Evolutionary conservation across 2,113 vertebrate species (phyloP), one percentile per base, ranked within the genome.

Genomic region (Otocyon megalotis): DNA sequence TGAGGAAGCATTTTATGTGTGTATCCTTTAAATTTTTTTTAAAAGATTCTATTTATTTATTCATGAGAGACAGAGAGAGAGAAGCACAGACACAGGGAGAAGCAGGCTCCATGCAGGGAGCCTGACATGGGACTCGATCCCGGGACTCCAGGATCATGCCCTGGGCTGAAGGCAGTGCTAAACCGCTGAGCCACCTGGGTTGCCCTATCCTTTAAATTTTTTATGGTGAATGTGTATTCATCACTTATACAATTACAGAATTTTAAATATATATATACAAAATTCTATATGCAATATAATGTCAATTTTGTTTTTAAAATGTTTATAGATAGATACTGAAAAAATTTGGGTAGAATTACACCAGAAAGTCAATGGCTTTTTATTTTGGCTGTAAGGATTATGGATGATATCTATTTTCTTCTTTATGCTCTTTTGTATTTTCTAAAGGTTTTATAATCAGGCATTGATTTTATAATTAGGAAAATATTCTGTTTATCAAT

Each of bases 361-460:
- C 28, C 24, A 80, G 43, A 80, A 62, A 24, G 12, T 62, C 32
- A 72, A 63, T 12, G n/a, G 17, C 71, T 90, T 72, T 79, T 90
- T 30, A 90, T 76, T 95, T 53, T 80, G 82, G 32, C 67, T 89
- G 1, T 50, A 56, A 93, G 14, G 56, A 80, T 86, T 96, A 86
- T 58, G 10, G 48, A 72, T 63, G 53, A 62, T 56, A 85, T 19
- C 80, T 88, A 63, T 62, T 37, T 76, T 63, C 11, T 56, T 81
- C 28, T 54, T 63, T 54, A 60, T 80, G 32, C 9, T 91, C 43
- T 63, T 69, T 80, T 91, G 53, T 62, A 43, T 69, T 79, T 85
- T 77, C 30, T 69, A 71, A 88, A 71, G 43, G 63, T 58, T 82
- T 58, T 82, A 22, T 74, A 81, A 48, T 54, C 22, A 37, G 72